Percentiles rank a stretch among this genome's conserved stretches.
Evolutionary conservation across 2,888 invertebrate species (phyloP).

Genomic region (Cantharis rufa): DNA sequence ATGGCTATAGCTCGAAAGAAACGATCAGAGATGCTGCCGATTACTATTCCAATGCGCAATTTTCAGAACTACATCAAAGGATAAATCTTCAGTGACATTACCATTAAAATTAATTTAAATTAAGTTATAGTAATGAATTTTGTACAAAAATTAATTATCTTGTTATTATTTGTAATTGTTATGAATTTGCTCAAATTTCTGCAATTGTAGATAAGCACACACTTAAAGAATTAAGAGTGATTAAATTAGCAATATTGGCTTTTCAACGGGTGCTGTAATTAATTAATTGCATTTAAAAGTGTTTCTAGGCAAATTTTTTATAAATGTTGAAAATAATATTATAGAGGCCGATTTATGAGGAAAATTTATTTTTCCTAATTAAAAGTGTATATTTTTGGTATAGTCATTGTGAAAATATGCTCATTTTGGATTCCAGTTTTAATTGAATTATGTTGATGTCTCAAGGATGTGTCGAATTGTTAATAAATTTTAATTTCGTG

Average conservation of each 20-base stretch:
- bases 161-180: conserved; percentile 27
- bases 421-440: neutral
- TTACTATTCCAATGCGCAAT: conserved; percentile 59
- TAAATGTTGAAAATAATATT: neutral
- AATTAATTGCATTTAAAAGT: conserved; percentile 14
- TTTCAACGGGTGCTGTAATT: conserved; percentile 25
- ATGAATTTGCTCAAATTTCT: conserved; percentile 29
- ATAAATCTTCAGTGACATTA: conserved; percentile 46
- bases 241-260: conserved; percentile 27
- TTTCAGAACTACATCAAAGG: conserved; percentile 46
- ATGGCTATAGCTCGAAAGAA: conserved; percentile 39
- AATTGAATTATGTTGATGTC: neutral
- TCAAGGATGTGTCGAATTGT: neutral
- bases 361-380: neutral
- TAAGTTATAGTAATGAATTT: conserved; percentile 18
- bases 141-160: conserved; percentile 21
- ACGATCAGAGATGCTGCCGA: conserved; percentile 52
- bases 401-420: neutral
- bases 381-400: neutral
- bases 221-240: conserved; percentile 19
- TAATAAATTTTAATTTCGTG: neutral
- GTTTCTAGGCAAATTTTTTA: conserved; percentile 6
- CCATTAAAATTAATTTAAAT: conserved; percentile 18
- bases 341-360: neutral
- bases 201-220: conserved; percentile 20